These are phyloP conservation scores for Crocuta crocuta DNA, from an alignment of 2,113 vertebrate genomes.

Conservation along the genomic window DNA sequence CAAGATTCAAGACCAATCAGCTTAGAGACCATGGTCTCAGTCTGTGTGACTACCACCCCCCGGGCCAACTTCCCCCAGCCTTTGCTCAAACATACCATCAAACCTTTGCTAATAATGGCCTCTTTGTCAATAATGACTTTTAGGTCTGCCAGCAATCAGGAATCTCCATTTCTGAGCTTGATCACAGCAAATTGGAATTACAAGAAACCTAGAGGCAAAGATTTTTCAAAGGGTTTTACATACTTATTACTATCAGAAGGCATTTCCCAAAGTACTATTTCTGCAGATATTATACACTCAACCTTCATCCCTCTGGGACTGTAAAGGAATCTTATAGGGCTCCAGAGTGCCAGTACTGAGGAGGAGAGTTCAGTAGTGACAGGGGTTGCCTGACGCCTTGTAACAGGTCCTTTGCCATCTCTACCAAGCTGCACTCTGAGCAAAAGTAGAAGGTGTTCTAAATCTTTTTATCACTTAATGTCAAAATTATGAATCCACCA, in stretches of 20 bases:
- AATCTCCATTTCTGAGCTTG: background rate
- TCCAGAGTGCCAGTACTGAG: background rate
- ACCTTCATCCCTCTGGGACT: background rate
- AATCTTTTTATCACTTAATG: background rate
- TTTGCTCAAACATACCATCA: background rate
- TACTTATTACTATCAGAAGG: background rate
- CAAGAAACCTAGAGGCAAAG: background rate
- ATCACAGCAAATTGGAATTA: background rate
- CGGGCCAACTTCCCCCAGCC: background rate
- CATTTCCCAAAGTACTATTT: background rate
- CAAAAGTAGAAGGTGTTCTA: background rate
- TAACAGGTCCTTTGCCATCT: background rate
- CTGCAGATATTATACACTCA: background rate
- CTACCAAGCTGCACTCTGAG: background rate
- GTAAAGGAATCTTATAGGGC: background rate
- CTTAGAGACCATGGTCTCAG: background rate
- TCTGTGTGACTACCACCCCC: background rate
- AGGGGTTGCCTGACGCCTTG: background rate
- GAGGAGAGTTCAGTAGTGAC: background rate
- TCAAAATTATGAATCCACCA: background rate
- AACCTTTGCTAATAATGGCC: background rate
- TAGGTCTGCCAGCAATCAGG: background rate
- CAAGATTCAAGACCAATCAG: background rate
- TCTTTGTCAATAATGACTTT: background rate
- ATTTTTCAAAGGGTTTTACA: background rate